These are phyloP conservation scores for Eptesicus fuscus DNA, from an alignment of 2,113 vertebrate species.

Conservation along the genomic window DNA sequence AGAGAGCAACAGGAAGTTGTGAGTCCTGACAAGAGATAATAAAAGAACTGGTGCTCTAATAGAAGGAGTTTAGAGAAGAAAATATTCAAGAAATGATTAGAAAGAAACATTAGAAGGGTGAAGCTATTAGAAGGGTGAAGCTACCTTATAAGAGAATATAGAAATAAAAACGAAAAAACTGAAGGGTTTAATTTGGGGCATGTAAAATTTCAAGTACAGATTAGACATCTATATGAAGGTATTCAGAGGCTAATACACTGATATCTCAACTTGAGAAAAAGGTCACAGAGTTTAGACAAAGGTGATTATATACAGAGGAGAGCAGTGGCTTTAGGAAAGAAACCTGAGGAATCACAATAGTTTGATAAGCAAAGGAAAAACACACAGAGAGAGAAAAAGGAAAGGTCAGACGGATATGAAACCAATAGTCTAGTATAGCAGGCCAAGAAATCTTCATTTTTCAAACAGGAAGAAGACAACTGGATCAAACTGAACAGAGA, in stretches of 20 bases:
- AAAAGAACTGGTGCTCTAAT: neutral
- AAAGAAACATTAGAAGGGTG: neutral
- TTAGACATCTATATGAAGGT: neutral
- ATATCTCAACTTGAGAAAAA: slow-evolving; percentile 1
- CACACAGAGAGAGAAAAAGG: neutral
- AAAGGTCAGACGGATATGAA: neutral
- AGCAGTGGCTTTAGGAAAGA: neutral
- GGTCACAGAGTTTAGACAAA: neutral
- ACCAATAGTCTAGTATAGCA: neutral
- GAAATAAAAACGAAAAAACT: neutral
- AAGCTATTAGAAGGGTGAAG: neutral
- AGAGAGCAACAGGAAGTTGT: neutral
- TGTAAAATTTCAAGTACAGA: neutral
- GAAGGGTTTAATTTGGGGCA: neutral
- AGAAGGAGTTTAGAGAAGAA: neutral
- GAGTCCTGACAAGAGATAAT: neutral
- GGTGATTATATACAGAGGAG: neutral
- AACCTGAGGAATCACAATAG: neutral
- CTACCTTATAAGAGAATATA: neutral
- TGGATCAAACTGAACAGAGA: neutral
- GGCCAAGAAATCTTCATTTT: neutral
- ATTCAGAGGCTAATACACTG: neutral
- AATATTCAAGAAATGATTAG: neutral
- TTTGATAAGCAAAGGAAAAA: neutral
- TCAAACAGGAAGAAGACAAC: neutral